Conservation (phyloP, 2,113 vertebrate species). For the Daubentonia madagascariensis region DNA sequence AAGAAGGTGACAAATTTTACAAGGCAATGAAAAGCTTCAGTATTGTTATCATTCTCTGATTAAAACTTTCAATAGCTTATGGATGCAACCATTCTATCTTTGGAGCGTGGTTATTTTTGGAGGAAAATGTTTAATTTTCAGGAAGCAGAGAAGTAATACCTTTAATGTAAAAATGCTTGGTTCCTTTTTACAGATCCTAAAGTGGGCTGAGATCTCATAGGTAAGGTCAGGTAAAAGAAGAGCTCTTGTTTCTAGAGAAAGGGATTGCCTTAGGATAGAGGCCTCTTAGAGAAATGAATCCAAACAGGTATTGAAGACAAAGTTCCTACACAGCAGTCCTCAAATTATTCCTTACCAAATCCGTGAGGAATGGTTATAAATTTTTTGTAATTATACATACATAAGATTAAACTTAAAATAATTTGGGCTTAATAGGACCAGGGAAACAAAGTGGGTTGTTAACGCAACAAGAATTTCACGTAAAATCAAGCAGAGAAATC, state of each 20-base stretch:
- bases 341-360: background rate
- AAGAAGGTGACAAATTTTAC: background rate
- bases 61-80: background rate
- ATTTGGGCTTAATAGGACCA: background rate
- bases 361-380: background rate
- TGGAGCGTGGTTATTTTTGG: background rate
- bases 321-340: background rate
- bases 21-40: background rate
- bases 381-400: background rate
- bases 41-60: background rate
- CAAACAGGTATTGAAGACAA: background rate
- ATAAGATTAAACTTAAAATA: background rate
- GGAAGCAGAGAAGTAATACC: background rate
- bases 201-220: background rate
- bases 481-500: background rate
- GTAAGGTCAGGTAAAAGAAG: background rate
- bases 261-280: background rate
- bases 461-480: background rate
- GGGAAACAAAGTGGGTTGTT: background rate
- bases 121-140: background rate
- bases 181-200: too few relatives aligned
- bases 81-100: background rate
- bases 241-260: background rate
- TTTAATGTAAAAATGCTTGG: background rate
- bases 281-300: background rate